These are phyloP conservation scores for Erinaceus europaeus DNA, from an alignment of 2,113 vertebrate species.

Conservation along the genomic window DNA sequence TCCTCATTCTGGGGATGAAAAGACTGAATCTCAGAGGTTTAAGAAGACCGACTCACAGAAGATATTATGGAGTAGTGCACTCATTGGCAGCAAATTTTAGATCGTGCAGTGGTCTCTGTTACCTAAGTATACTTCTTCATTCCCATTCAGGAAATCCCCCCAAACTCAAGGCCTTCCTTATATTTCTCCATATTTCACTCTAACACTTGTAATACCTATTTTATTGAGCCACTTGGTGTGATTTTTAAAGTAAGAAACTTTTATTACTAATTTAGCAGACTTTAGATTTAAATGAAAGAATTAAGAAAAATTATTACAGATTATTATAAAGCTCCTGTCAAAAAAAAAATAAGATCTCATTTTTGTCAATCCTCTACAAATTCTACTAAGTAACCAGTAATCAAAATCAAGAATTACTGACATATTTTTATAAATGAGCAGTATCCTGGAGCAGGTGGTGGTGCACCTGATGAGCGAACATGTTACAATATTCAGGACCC, in stretches of 20 bases:
- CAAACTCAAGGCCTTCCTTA: background rate
- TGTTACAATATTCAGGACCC: too few relatives aligned
- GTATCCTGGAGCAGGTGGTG: too few relatives aligned
- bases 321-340: background rate
- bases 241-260: background rate
- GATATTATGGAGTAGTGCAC: too few relatives aligned
- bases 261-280: background rate
- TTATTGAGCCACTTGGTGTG: background rate
- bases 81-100: too few relatives aligned
- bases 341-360: background rate
- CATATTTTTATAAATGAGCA: background rate
- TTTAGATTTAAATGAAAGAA: background rate
- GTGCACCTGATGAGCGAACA: too few relatives aligned
- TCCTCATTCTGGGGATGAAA: too few relatives aligned
- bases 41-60: background rate
- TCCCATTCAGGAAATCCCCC: background rate
- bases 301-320: background rate
- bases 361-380: background rate
- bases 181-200: background rate
- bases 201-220: background rate
- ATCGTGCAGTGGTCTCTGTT: too few relatives aligned
- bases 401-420: slow-evolving; percentile 4
- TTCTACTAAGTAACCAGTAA: background rate
- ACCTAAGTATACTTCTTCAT: background rate
- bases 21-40: background rate